Percentiles rank a stretch among this genome's conserved stretches.
These are phyloP conservation scores for Cacajao melanocephalus DNA, from an alignment of 2,797 vertebrate genomes.

Conservation along the genomic window DNA sequence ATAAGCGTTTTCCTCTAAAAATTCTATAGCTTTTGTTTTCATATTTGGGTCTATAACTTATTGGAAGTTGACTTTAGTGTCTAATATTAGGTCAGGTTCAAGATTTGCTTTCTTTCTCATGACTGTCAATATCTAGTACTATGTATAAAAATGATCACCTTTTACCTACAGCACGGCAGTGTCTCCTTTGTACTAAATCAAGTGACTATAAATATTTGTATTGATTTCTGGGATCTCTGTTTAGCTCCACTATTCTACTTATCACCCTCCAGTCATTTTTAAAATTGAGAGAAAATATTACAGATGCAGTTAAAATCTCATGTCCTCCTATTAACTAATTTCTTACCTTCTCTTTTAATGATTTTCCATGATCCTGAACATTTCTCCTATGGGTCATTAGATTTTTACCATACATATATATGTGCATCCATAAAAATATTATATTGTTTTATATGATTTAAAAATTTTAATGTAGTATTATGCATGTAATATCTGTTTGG, in stretches of 20 bases:
- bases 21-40: neutral
- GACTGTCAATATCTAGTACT: neutral
- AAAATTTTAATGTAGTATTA: neutral
- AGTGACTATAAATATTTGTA: neutral
- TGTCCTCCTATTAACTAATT: neutral
- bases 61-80: neutral
- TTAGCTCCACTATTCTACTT: neutral
- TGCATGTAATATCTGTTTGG: neutral
- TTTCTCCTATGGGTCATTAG: neutral
- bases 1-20: neutral
- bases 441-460: neutral
- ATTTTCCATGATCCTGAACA: neutral
- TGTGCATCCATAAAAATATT: neutral
- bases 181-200: neutral
- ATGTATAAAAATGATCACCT: neutral
- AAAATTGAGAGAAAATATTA: neutral
- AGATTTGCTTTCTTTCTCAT: neutral
- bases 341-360: neutral
- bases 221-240: neutral
- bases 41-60: neutral
- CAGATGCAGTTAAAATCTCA: neutral
- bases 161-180: fast-evolving
- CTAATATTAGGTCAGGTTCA: neutral
- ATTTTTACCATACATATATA: neutral
- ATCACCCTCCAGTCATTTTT: neutral